These are phyloP conservation scores for Gymnoscopelus microlampas DNA, from an alignment of 2,797 vertebrate species.

Conservation along the genomic window DNA sequence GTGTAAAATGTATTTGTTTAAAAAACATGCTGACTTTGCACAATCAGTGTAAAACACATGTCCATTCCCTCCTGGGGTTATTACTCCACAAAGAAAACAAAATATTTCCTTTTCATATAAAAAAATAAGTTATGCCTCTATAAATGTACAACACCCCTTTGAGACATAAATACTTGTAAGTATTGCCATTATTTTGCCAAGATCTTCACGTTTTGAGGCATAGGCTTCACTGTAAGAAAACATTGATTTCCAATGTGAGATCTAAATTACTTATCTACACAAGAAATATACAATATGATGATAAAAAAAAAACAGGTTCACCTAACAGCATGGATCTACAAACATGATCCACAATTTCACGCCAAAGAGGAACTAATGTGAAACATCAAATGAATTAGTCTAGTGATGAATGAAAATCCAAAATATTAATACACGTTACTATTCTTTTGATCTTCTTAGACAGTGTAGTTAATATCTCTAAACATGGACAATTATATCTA, in stretches of 20 bases:
- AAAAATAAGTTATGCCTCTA: constrained; percentile 7
- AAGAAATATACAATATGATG: background rate
- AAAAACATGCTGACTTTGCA: constrained; percentile 26
- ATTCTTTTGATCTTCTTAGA: background rate
- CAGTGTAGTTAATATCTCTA: background rate
- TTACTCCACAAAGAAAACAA: background rate
- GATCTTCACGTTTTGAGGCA: background rate
- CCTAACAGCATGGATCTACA: constrained; percentile 12
- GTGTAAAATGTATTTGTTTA: constrained; percentile 21
- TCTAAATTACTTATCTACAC: constrained; percentile 1
- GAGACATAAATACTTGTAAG: constrained; percentile 10
- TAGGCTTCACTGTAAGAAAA: background rate
- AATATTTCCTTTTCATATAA: background rate
- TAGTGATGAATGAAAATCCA: constrained; percentile 22
- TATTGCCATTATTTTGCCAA: constrained; percentile 1
- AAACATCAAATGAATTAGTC: constrained; percentile 13
- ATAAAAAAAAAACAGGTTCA: background rate
- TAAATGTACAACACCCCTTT: constrained; percentile 18
- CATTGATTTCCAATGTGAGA: background rate
- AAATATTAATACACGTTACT: constrained; percentile 4
- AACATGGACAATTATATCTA: background rate
- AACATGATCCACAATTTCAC: constrained; percentile 10
- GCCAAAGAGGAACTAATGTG: constrained; percentile 16
- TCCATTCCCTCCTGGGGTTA: constrained; percentile 3
- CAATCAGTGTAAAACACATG: constrained; percentile 16